Evolutionary conservation across 1,140 invertebrate genomes (phyloP), one percentile per base, ranked within the genome.

Genomic region (Drosophila leontia): DNA sequence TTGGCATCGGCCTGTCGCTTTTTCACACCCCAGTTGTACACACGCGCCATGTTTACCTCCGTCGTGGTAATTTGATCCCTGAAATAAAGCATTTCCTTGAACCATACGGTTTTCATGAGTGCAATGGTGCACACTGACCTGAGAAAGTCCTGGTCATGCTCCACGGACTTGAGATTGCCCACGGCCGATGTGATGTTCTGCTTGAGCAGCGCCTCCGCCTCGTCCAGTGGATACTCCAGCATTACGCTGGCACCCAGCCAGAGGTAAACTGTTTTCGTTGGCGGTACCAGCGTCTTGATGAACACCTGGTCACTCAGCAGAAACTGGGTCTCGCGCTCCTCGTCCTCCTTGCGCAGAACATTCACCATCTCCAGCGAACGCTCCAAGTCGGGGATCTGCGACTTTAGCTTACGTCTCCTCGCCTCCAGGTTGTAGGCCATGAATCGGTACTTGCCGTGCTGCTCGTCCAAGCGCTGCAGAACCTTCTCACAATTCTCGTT

Each of bases 201-300:
- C 59, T 95, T 95, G 19, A 99, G 94, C 39, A 99, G 93, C 67
- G 95, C 94, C 93, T 98, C 95, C 35, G 98, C 99, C 94, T 99
- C 98, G 75, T 98, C 96, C 68, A 99, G 93, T 12, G 96, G 95
- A 94, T 99, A 99, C 93, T 99, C 99, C 80, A 99, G 94, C 99
- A 99, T 99, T 0, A 99, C 98, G 94, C 99, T 99, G 26, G 99
- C 99, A 32, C 99, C 99, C 61, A 99, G 94, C 98, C 99, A 99
- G n/a, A 99, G 94, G 91, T 97, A 98, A 15, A 99, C 98, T 93
- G 96, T 98, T 80, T 99, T 96, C 23, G 98, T 98, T 8, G 98
- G 98, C 82, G 98, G 96, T 76, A 98, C 95, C 90, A 97, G 94
- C 35, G 96, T 96, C 91, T 98, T 98, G 7, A 98, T 96, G 94